Base-by-base conservation (phyloP, 2,888 invertebrate species). In the Miltochrista miniata region DNA sequence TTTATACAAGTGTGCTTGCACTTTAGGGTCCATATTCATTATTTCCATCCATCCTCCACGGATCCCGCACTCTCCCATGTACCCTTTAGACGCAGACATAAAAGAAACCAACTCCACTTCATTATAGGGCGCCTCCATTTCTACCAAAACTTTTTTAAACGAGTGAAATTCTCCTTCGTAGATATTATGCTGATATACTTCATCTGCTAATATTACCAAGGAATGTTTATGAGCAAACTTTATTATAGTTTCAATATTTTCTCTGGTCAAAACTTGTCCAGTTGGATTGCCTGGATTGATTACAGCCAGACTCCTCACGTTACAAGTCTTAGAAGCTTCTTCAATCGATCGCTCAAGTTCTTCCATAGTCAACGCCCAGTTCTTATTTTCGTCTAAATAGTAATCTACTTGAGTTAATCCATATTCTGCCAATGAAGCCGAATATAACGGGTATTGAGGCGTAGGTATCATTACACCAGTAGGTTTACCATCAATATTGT, bases 271-370 rank as follows among this genome's bases (percentile, higher is more conserved):
- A 39, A 82, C 84, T 83, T 95, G 95, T 11, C 98, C 99, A 24
- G 99, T 99, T 8, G 99, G 99, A 86, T 99, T 99, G 51, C 99
- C 99, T 0, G 99, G 99, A 87, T 99, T 99, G 68, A 99, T 99
- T 36, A 99, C 94, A n/a, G 97, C 97, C 41, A 99, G 90, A 0
- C 95, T 98, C 45, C 97, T 93, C 0, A 97, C 97, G 52, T 92
- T 90, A 78, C 94, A 94, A 0, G 70, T 72, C 48, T 92, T 89
- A 24, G 92, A 93, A 0, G 95, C 93, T 69, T 96, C 96, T 1
- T 36, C 87, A 87, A 48, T 95, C 83, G 13, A 81, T 45, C 98
- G 91, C 78, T 97, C 93, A 61, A 99, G 82, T 87, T 98, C 98
- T 0, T 85, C 67, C 1, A 94, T 85, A 61, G 95, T 94, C 63